Percentiles rank a stretch among this genome's conserved stretches.
Conservation (phyloP, 2,113 vertebrate species). For the Corvus moneduloides region DNA sequence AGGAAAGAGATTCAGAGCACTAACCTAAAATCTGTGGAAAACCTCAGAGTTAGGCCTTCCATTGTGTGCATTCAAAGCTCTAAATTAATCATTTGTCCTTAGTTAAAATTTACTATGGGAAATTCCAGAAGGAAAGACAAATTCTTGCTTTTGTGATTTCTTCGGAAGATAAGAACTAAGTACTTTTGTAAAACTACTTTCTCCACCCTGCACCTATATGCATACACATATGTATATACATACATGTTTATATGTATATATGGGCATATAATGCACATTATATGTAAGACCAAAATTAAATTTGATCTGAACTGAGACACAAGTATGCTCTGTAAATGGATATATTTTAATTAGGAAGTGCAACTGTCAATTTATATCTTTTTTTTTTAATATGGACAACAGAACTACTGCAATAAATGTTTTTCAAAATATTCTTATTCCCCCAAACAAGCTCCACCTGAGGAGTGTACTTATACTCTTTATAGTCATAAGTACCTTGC, state of each 20-base stretch:
- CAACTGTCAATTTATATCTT: not conserved
- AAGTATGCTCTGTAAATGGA: not conserved
- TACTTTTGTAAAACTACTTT: not conserved
- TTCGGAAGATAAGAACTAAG: not conserved
- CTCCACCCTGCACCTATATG: not conserved
- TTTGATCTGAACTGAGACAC: not conserved
- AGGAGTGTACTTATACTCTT: not conserved
- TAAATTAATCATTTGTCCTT: not conserved
- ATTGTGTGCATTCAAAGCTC: not conserved
- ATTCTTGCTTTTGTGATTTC: not conserved
- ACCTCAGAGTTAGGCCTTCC: not conserved
- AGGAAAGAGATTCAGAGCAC: not conserved
- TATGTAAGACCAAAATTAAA: not conserved
- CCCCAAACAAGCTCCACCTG: not conserved
- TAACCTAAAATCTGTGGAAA: not conserved
- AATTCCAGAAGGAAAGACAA: not conserved
- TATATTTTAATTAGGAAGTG: not conserved
- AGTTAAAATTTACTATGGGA: not conserved
- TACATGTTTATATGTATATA: not conserved
- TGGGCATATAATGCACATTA: not conserved
- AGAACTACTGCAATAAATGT: not conserved
- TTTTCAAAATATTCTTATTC: slow-evolving; percentile 10
- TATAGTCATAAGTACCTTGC: slow-evolving; percentile 24
- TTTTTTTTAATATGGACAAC: not conserved
- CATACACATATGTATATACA: not conserved